These are phyloP conservation scores for Scaeva pyrastri DNA, from an alignment of 2,888 invertebrate species.

Conservation along the genomic window DNA sequence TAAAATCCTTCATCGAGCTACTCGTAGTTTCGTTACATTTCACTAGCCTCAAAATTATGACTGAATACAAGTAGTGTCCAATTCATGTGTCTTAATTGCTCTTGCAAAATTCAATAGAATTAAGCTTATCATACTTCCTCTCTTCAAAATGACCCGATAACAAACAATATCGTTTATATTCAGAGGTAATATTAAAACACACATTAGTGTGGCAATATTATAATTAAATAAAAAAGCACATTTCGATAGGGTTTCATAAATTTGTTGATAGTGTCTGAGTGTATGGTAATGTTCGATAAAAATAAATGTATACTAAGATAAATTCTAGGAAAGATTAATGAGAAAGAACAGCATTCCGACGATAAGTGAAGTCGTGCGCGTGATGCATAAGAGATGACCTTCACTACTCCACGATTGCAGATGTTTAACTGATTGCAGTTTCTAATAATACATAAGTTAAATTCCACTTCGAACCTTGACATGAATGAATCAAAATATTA, in stretches of 20 bases:
- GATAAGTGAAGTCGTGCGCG: too few species aligned
- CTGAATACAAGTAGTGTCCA: not conserved
- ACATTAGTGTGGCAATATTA: not conserved
- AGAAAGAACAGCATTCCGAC: not conserved
- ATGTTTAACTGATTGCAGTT: not conserved
- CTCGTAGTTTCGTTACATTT: too few species aligned
- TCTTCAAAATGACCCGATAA: constrained; percentile 7
- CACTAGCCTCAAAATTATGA: not conserved
- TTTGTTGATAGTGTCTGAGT: not conserved
- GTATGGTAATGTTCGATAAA: too few species aligned
- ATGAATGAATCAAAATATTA: not conserved
- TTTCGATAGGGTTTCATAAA: not conserved
- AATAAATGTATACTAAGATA: too few species aligned
- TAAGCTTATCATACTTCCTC: constrained; percentile 12
- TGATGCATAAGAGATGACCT: not conserved
- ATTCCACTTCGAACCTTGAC: not conserved
- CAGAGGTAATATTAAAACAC: not conserved
- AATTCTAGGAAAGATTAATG: too few species aligned
- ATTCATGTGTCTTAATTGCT: not conserved
- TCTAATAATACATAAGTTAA: not conserved
- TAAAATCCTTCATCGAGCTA: too few species aligned
- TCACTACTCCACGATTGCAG: not conserved
- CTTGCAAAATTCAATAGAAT: not conserved
- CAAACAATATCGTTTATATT: not conserved
- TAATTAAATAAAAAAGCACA: not conserved